Evolutionary conservation across 1,140 invertebrate genomes (phyloP).

Genomic region (Drosophila biarmipes): DNA sequence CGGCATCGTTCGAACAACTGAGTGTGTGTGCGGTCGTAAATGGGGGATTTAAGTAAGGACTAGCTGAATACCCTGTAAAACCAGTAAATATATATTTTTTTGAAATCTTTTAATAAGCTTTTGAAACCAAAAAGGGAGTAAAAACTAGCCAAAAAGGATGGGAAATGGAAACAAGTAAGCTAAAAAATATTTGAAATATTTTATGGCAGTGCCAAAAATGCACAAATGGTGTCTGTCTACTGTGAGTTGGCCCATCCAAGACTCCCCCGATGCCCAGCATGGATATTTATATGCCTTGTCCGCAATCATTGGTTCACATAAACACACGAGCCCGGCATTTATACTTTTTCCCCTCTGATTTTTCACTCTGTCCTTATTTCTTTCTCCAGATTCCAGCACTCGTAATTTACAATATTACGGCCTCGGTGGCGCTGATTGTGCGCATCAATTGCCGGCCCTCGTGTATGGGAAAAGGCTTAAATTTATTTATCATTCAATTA

Average conservation of each 20-base stretch:
- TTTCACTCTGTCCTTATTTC: constrained; percentile 7
- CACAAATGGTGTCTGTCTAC: too few species aligned
- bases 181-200: too few species aligned
- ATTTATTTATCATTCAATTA: constrained; percentile 84
- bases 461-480: constrained; percentile 46
- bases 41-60: neutral
- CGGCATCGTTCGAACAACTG: constrained; percentile 36
- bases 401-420: constrained; percentile 61
- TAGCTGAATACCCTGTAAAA: neutral
- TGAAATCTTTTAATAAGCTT: neutral
- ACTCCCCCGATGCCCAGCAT: constrained; percentile 9
- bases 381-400: constrained; percentile 24
- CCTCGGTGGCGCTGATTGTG: constrained; percentile 5
- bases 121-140: too few species aligned
- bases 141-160: too few species aligned
- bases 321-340: constrained; percentile 6
- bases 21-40: constrained; percentile 7
- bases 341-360: neutral
- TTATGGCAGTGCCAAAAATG: too few species aligned
- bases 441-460: constrained; percentile 9
- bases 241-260: neutral
- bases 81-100: neutral
- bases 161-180: too few species aligned
- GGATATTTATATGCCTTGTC: constrained; percentile 73
- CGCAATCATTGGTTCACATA: constrained; percentile 62